Evolutionary conservation across 2,888 invertebrate genomes (phyloP).

Genomic region (Diaphora mendica): DNA sequence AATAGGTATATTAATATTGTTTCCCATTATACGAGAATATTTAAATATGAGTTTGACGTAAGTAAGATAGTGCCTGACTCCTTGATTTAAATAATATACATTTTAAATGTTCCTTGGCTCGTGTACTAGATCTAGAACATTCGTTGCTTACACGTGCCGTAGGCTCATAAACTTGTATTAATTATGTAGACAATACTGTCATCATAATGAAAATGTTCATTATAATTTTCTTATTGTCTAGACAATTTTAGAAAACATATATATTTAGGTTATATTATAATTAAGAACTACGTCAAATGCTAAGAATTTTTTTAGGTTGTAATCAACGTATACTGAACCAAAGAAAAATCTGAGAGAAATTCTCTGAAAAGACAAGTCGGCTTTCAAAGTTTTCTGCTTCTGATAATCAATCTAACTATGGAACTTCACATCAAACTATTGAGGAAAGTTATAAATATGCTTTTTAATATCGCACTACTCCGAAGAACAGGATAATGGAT

Average conservation of each 20-base stretch:
- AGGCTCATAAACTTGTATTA: not conserved
- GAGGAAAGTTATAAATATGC: no score
- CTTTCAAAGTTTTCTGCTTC: not conserved
- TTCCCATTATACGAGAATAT: not conserved
- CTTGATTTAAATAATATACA: conserved; percentile 10
- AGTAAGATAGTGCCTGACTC: not conserved
- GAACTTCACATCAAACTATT: no score
- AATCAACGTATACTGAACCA: no score
- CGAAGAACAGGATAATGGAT: not conserved
- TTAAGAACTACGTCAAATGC: no score
- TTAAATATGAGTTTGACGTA: not conserved
- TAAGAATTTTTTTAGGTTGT: no score
- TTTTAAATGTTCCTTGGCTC: not conserved
- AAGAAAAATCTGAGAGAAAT: no score
- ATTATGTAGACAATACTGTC: not conserved
- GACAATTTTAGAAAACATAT: not conserved
- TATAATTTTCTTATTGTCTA: not conserved
- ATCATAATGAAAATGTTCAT: not conserved
- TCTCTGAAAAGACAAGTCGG: not conserved
- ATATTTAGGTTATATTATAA: not conserved
- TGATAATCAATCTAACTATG: not conserved
- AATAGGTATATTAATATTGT: no score
- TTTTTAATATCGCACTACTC: not conserved
- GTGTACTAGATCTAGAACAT: not conserved
- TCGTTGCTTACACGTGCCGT: conserved; percentile 5